Conservation (phyloP, 2,797 vertebrate genomes). For the Coluber constrictor region DNA sequence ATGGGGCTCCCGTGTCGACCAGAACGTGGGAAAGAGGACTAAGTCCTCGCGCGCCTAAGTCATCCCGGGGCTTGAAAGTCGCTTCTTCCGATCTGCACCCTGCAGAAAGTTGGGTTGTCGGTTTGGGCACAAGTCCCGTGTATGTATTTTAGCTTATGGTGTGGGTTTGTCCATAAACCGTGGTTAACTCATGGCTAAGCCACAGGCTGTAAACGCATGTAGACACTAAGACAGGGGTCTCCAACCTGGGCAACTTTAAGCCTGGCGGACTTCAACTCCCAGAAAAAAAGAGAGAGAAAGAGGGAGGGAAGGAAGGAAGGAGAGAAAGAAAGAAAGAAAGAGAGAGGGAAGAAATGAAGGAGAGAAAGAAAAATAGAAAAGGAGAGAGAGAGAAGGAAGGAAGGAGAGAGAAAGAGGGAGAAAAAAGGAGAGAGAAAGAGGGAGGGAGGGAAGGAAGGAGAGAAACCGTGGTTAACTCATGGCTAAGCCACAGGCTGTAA, state of each 20-base stretch:
- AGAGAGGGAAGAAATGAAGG: too few relatives aligned
- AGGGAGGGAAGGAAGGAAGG: too few relatives aligned
- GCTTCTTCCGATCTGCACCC: neutral
- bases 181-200: neutral
- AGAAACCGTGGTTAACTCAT: neutral
- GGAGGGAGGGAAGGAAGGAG: too few relatives aligned
- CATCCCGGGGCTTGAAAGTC: neutral
- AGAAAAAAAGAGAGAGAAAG: too few relatives aligned
- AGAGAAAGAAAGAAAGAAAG: too few relatives aligned
- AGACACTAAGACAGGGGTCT: neutral
- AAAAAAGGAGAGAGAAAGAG: too few relatives aligned
- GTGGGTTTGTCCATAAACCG: neutral
- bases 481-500: neutral
- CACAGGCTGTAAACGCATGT: neutral
- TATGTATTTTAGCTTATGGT: neutral
- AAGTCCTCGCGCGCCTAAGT: neutral
- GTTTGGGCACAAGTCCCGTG: neutral
- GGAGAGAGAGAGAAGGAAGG: too few relatives aligned
- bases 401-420: too few relatives aligned
- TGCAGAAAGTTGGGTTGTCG: neutral
- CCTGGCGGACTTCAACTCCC: too few relatives aligned
- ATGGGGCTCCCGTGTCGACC: neutral
- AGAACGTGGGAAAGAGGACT: neutral
- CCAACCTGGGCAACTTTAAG: too few relatives aligned
- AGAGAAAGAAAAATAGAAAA: too few relatives aligned